A percentile compares a stretch with the other conserved stretches of the same genome.
These are phyloP conservation scores for Peromyscus leucopus DNA, from an alignment of 2,113 vertebrate genomes.

Conservation along the genomic window DNA sequence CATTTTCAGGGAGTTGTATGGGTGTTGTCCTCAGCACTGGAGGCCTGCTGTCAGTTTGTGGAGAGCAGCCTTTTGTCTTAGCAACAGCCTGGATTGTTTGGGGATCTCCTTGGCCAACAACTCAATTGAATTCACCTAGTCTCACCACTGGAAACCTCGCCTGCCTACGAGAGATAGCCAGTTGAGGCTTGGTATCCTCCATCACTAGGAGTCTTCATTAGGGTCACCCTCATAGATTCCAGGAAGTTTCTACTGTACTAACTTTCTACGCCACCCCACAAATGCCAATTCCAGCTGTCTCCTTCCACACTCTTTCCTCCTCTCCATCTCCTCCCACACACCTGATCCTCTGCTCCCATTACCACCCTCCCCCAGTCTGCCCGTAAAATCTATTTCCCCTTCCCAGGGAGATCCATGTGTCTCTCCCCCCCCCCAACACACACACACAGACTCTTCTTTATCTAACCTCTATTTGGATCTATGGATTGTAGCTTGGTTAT, in stretches of 20 bases:
- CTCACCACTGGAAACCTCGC: not conserved
- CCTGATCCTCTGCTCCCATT: not conserved
- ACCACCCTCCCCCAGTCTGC: not conserved
- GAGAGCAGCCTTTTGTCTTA: not conserved
- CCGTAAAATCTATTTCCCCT: not conserved
- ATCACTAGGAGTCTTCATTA: not conserved
- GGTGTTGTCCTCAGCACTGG: not conserved
- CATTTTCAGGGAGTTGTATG: not conserved
- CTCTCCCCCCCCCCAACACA: not conserved
- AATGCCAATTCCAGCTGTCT: not conserved
- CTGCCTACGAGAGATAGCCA: not conserved
- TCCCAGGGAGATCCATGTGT: not conserved
- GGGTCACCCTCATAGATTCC: not conserved
- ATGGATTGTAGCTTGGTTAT: not conserved
- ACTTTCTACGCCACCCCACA: not conserved
- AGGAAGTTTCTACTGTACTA: not conserved
- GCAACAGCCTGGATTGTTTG: not conserved
- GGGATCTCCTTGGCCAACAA: not conserved
- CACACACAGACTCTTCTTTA: not conserved
- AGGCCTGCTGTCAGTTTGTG: not conserved
- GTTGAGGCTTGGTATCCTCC: not conserved
- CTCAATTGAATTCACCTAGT: not conserved
- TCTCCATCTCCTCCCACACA: not conserved
- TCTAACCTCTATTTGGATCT: not conserved
- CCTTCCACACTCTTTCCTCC: not conserved